Conservation (phyloP, 2,888 invertebrate species). For the Caenorhabditis sp. region DNA sequence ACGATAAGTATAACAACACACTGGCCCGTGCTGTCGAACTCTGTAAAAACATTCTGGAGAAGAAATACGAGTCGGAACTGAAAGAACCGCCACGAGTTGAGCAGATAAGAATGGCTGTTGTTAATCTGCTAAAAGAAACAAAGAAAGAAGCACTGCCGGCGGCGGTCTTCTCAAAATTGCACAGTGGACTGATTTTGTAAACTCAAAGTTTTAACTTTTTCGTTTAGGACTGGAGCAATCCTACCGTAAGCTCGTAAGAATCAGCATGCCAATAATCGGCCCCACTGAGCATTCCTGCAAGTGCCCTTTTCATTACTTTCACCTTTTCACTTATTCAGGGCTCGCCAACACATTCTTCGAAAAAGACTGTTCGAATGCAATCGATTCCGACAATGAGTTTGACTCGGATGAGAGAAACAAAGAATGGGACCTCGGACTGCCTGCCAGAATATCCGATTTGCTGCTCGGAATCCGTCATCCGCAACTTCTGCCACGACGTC, state of each 20-base stretch:
- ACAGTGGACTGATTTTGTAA: not conserved
- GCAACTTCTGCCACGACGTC: not conserved
- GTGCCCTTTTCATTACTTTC: not conserved
- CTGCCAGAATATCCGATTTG: not conserved
- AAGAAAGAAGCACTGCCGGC: constrained; percentile 6
- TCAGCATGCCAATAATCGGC: constrained; percentile 4
- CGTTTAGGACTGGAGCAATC: constrained; percentile 16
- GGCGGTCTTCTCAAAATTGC: constrained; percentile 5
- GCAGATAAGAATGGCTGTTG: too few species aligned
- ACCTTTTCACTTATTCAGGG: not conserved
- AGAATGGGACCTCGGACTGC: not conserved
- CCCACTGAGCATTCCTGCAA: constrained; percentile 15
- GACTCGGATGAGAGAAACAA: too few species aligned
- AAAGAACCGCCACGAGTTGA: not conserved
- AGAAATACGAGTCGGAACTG: not conserved
- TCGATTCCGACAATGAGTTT: constrained; percentile 1
- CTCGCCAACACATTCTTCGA: constrained; percentile 17
- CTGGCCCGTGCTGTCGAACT: constrained; percentile 1
- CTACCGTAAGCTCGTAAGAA: constrained; percentile 8
- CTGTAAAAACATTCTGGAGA: not conserved
- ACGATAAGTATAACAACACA: not conserved
- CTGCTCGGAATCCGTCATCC: not conserved
- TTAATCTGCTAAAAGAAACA: not conserved
- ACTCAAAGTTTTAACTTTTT: not conserved
- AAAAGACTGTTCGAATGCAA: not conserved